Percentiles rank a stretch among this genome's conserved stretches.
Evolutionary conservation across 2,888 invertebrate species (phyloP).

Genomic region (Copidosoma aretas): DNA sequence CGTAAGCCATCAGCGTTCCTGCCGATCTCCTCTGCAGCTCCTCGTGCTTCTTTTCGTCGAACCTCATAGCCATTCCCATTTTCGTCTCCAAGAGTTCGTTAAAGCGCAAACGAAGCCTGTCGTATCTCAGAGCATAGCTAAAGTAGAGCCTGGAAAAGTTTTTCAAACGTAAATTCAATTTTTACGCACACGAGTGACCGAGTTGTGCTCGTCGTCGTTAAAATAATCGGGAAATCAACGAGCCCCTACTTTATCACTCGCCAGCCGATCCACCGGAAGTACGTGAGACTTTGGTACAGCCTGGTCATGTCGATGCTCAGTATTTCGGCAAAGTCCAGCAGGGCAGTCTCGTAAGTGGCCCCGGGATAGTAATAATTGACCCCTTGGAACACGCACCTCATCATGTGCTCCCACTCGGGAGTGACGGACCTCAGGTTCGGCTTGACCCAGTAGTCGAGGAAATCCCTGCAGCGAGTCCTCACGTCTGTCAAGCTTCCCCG

Average conservation of each 20-base stretch:
- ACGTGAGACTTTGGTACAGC: constrained; percentile 46
- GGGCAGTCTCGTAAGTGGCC: constrained; percentile 48
- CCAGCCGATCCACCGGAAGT: constrained; percentile 43
- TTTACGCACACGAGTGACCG: too few species aligned
- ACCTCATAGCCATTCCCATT: constrained; percentile 44
- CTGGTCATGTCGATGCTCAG: constrained; percentile 51
- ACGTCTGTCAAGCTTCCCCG: constrained; percentile 56
- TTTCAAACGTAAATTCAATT: background rate
- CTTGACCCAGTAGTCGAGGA: constrained; percentile 53
- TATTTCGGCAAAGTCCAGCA: constrained; percentile 54
- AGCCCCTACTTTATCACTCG: constrained; percentile 42
- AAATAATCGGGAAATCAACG: background rate
- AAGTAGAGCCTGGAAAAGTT: constrained; percentile 45
- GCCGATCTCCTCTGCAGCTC: constrained; percentile 41
- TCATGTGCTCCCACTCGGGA: constrained; percentile 62
- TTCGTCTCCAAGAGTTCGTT: constrained; percentile 38
- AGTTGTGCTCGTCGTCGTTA: too few species aligned
- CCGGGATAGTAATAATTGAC: constrained; percentile 52
- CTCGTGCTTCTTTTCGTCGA: constrained; percentile 39
- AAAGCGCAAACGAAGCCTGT: constrained; percentile 35
- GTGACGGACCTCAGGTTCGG: constrained; percentile 54
- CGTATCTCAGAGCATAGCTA: constrained; percentile 36
- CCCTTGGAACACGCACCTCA: constrained; percentile 57
- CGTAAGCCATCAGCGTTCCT: constrained; percentile 31
- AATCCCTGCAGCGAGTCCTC: constrained; percentile 49